These are phyloP conservation scores for Cryptophagus acutangulus DNA, from an alignment of 2,888 invertebrate genomes.

Conservation along the genomic window DNA sequence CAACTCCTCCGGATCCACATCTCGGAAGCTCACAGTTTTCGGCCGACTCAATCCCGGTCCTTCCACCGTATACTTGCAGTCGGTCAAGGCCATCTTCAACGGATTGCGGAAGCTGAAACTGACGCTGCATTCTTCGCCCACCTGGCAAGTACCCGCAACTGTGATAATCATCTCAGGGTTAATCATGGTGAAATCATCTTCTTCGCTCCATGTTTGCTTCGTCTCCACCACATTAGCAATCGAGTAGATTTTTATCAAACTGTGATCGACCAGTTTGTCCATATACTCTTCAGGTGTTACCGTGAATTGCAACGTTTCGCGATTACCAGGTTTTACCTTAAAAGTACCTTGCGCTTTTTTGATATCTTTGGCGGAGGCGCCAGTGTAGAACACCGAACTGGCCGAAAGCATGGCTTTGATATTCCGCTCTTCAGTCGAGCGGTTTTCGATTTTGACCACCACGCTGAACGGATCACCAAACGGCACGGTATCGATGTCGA, in stretches of 20 bases:
- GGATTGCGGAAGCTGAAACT: conserved; percentile 65
- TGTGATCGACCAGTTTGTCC: conserved; percentile 65
- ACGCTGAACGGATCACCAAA: conserved; percentile 65
- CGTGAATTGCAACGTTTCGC: conserved; percentile 58
- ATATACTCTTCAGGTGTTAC: conserved; percentile 64
- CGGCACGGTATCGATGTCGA: conserved; percentile 61
- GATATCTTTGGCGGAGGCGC: conserved; percentile 59
- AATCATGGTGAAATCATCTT: conserved; percentile 65
- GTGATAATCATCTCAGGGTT: conserved; percentile 64
- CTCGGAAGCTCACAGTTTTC: conserved; percentile 56
- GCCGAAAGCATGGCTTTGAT: conserved; percentile 61
- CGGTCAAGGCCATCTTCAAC: conserved; percentile 57
- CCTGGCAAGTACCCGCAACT: conserved; percentile 54
- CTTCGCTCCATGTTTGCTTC: conserved; percentile 68
- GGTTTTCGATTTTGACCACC: conserved; percentile 57
- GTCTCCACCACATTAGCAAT: conserved; percentile 68
- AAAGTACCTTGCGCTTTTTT: conserved; percentile 60
- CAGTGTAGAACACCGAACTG: conserved; percentile 65
- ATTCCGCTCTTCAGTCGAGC: conserved; percentile 57
- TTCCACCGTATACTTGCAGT: conserved; percentile 65
- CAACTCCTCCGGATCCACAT: conserved; percentile 60
- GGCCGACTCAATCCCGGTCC: conserved; percentile 63
- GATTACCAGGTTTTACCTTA: conserved; percentile 57
- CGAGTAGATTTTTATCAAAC: conserved; percentile 67
- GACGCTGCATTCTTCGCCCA: conserved; percentile 53